Percentiles rank a stretch among this genome's conserved stretches.
phyloP scores from a whole-genome alignment of 2,888 invertebrate genomes.

The Cetonia aurata region DNA sequence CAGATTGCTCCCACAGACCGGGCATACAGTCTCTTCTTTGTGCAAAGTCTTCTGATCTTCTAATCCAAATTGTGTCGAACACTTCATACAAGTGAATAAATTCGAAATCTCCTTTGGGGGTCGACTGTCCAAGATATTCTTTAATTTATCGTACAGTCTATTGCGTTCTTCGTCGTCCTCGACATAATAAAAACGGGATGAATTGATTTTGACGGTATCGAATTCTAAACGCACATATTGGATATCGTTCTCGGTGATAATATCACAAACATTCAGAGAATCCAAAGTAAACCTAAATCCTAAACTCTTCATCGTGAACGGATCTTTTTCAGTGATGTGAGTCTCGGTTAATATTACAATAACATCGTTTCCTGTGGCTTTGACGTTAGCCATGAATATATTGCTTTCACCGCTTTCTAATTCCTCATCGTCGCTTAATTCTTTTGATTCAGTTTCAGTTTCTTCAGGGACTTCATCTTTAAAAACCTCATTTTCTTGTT shows the following conservation, averaged over 20 bases:
- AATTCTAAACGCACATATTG: conserved; percentile 70
- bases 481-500: conserved; percentile 24
- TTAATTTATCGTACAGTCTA: conserved; percentile 57
- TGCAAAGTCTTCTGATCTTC: conserved; percentile 60
- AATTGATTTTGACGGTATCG: conserved; percentile 72
- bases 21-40: conserved; percentile 64
- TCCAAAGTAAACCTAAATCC: conserved; percentile 69
- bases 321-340: conserved; percentile 62
- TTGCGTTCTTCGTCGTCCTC: conserved; percentile 71
- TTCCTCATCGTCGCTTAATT: conserved; percentile 57
- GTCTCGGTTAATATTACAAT: conserved; percentile 63
- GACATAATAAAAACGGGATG: conserved; percentile 48
- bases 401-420: conserved; percentile 61
- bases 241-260: conserved; percentile 55
- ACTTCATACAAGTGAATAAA: conserved; percentile 73
- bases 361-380: conserved; percentile 61
- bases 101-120: conserved; percentile 65
- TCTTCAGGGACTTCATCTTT: conserved; percentile 36
- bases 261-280: conserved; percentile 69
- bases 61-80: conserved; percentile 72
- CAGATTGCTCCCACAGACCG: conserved; percentile 72
- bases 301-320: conserved; percentile 59
- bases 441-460: conserved; percentile 10
- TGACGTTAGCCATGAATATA: conserved; percentile 61
- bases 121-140: conserved; percentile 55